Percentiles rank a stretch among this genome's conserved stretches.
Conservation (phyloP, 2,888 invertebrate species). For the Lomographa bimaculata region DNA sequence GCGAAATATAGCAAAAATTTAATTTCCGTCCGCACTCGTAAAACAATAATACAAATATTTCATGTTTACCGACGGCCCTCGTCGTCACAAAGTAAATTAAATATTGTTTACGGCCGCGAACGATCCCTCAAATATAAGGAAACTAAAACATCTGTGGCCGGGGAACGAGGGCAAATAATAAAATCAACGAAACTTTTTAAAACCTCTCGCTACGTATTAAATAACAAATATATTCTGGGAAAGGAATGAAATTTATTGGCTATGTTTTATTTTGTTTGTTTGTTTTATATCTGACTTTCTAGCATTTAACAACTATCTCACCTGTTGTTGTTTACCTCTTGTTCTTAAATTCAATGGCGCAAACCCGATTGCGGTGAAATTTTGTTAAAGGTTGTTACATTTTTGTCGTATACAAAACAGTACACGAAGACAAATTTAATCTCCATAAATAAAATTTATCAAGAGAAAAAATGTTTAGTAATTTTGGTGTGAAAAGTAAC, state of each 20-base stretch:
- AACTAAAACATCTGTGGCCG: slow-evolving; percentile 28
- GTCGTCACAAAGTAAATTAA: slow-evolving; percentile 32
- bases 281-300: no score
- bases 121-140: slow-evolving; percentile 23
- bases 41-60: slow-evolving; percentile 26
- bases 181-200: slow-evolving; percentile 46
- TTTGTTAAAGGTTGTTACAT: no score
- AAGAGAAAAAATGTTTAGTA: no score
- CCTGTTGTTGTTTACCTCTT: no score
- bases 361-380: no score
- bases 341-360: no score
- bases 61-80: slow-evolving; percentile 18
- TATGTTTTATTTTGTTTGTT: no score
- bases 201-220: slow-evolving; percentile 35
- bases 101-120: slow-evolving; percentile 34
- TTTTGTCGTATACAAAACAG: no score
- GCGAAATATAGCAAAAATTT: slow-evolving; percentile 3
- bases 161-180: slow-evolving; percentile 34
- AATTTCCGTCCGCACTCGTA: slow-evolving; percentile 5
- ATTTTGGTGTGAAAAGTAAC: no score
- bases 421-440: no score
- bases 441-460: no score
- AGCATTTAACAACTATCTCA: no score
- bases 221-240: slow-evolving; percentile 40
- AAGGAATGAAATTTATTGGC: slow-evolving; percentile 48